Conservation (phyloP, 2,888 invertebrate species). For the Exocentrus adspersus region DNA sequence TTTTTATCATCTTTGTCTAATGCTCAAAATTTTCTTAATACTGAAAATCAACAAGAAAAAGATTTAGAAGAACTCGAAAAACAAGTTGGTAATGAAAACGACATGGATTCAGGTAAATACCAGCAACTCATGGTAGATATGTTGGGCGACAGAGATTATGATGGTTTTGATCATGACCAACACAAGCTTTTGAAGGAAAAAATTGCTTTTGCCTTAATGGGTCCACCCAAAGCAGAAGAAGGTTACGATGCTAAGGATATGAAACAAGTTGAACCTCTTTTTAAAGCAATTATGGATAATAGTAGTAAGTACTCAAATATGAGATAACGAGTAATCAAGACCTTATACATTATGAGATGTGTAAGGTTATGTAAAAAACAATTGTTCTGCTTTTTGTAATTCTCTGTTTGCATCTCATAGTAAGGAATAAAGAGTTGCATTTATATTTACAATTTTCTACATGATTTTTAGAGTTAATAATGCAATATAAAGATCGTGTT, state of each 20-base stretch:
- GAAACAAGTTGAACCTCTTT: constrained; percentile 50
- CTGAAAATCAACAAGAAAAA: constrained; percentile 42
- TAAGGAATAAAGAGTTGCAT: not conserved
- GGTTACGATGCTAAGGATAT: constrained; percentile 57
- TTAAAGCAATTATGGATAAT: constrained; percentile 47
- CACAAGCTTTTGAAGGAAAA: constrained; percentile 67
- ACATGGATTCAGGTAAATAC: constrained; percentile 54
- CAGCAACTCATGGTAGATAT: constrained; percentile 70
- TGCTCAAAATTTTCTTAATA: constrained; percentile 37
- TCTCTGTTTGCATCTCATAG: too few species aligned
- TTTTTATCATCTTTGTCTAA: constrained; percentile 42
- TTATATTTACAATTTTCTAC: not conserved
- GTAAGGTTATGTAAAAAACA: too few species aligned
- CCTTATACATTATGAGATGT: not conserved
- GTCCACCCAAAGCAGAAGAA: constrained; percentile 65
- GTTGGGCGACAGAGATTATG: constrained; percentile 67
- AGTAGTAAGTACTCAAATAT: constrained; percentile 52
- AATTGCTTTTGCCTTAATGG: constrained; percentile 69
- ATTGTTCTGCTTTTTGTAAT: too few species aligned
- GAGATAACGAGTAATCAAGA: not conserved
- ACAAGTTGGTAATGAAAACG: constrained; percentile 36
- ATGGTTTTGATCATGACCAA: constrained; percentile 66
- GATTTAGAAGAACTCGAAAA: constrained; percentile 35
- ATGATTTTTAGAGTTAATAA: constrained; percentile 45
- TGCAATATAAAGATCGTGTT: constrained; percentile 49